These are phyloP conservation scores for Forbesichthys agassizii DNA, from an alignment of 2,113 vertebrate species.

Conservation along the genomic window DNA sequence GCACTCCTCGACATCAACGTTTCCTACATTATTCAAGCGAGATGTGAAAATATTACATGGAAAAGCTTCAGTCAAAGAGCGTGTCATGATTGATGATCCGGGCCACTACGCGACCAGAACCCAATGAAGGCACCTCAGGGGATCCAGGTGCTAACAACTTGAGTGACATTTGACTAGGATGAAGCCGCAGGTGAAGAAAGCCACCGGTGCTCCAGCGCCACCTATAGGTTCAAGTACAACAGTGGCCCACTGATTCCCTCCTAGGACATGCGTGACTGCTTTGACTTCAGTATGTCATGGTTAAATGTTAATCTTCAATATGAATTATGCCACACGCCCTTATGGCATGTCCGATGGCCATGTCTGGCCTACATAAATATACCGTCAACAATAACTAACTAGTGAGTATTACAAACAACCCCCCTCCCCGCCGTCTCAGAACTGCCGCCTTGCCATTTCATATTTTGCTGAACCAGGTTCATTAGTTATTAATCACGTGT, in stretches of 20 bases:
- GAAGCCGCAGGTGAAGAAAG: too few species aligned
- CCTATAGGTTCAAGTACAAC: too few species aligned
- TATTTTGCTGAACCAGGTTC: constrained; percentile 3
- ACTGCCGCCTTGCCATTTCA: background rate
- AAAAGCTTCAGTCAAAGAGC: too few species aligned
- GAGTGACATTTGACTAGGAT: too few species aligned
- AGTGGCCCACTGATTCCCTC: too few species aligned
- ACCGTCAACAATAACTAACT: background rate
- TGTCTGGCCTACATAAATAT: background rate
- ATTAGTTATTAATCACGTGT: constrained; percentile 1
- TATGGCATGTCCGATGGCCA: constrained; percentile 2
- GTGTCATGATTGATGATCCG: too few species aligned
- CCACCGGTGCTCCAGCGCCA: too few species aligned
- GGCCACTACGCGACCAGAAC: too few species aligned
- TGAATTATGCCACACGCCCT: background rate
- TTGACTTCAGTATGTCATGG: background rate
- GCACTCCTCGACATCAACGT: background rate
- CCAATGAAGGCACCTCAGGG: background rate
- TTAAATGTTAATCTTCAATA: background rate
- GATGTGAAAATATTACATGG: background rate
- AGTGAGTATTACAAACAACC: background rate
- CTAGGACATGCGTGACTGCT: too few species aligned
- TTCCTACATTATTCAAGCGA: background rate
- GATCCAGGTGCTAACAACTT: background rate
- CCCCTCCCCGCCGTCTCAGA: background rate